phyloP scores from a whole-genome alignment of 1,140 invertebrate genomes.

The Prorops nasuta region DNA sequence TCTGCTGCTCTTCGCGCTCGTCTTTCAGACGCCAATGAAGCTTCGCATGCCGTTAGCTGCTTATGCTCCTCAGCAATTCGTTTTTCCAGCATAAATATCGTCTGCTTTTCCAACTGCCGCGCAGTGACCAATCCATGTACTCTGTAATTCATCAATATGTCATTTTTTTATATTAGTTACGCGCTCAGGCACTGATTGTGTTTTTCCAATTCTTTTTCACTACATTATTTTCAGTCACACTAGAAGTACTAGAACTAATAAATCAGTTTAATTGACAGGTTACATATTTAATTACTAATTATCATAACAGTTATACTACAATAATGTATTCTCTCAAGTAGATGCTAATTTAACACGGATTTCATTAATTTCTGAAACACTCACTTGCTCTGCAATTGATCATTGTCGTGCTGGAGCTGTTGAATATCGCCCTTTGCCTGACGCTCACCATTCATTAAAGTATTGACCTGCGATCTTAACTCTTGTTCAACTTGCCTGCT shows the following conservation, averaged over 20 bases:
- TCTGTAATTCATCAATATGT: constrained; percentile 46
- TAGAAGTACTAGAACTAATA: too few relatives aligned
- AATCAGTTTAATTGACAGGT: too few relatives aligned
- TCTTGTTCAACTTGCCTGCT: constrained; percentile 82
- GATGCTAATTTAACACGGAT: too few relatives aligned
- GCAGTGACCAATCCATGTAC: constrained; percentile 70
- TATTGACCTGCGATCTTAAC: constrained; percentile 75
- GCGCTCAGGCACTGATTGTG: too few relatives aligned
- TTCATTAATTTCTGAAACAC: too few relatives aligned
- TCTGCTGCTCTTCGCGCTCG: constrained; percentile 60
- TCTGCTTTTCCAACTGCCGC: constrained; percentile 77
- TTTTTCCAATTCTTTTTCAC: too few relatives aligned
- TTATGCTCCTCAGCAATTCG: constrained; percentile 82
- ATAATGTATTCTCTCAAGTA: too few relatives aligned
- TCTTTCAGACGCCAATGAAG: constrained; percentile 74
- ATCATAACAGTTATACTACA: too few relatives aligned
- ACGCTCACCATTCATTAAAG: constrained; percentile 64
- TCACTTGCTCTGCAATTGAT: constrained; percentile 77
- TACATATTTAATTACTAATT: too few relatives aligned
- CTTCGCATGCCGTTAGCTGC: constrained; percentile 69
- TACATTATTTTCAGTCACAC: too few relatives aligned
- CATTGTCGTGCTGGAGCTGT: constrained; percentile 79
- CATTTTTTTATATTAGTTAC: constrained; percentile 13
- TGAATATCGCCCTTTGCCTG: constrained; percentile 72
- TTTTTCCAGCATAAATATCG: constrained; percentile 73